Conservation (phyloP, 1,140 invertebrate species). For the Diorhabda elongata region DNA sequence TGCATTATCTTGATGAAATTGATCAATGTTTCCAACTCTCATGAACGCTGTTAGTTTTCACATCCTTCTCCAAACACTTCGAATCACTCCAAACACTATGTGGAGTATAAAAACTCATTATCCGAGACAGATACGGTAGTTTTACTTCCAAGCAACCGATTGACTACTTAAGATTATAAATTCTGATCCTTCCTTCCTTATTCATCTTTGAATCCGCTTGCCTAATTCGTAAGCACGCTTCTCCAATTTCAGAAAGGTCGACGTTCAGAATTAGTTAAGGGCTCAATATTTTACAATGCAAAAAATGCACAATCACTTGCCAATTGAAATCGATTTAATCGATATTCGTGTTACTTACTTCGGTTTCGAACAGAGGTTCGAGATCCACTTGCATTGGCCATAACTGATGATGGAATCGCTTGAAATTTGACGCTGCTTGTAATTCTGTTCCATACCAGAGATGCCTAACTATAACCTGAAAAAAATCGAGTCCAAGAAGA, state of each 20-base stretch:
- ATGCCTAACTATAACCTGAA: constrained; percentile 25
- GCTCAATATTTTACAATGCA: no score
- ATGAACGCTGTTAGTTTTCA: background rate
- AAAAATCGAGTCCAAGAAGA: constrained; percentile 20
- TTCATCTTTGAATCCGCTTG: no score
- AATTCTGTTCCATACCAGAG: constrained; percentile 26
- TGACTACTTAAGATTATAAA: constrained; percentile 54
- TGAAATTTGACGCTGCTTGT: constrained; percentile 29
- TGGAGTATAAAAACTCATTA: constrained; percentile 49
- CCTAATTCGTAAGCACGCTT: no score
- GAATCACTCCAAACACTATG: background rate
- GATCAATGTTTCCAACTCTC: background rate
- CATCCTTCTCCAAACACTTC: background rate
- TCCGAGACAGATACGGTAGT: constrained; percentile 82
- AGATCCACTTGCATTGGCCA: constrained; percentile 15
- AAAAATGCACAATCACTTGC: no score
- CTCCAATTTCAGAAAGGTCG: no score
- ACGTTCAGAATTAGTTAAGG: no score
- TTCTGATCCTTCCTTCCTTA: background rate
- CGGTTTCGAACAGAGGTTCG: background rate
- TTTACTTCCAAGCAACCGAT: constrained; percentile 77
- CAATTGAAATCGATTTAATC: background rate
- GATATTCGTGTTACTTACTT: constrained; percentile 44
- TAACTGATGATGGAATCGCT: constrained; percentile 54
- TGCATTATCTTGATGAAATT: no score